A percentile compares a stretch with the other conserved stretches of the same genome.
phyloP scores from a whole-genome alignment of 2,113 vertebrate species.

The Macrotis lagotis region DNA sequence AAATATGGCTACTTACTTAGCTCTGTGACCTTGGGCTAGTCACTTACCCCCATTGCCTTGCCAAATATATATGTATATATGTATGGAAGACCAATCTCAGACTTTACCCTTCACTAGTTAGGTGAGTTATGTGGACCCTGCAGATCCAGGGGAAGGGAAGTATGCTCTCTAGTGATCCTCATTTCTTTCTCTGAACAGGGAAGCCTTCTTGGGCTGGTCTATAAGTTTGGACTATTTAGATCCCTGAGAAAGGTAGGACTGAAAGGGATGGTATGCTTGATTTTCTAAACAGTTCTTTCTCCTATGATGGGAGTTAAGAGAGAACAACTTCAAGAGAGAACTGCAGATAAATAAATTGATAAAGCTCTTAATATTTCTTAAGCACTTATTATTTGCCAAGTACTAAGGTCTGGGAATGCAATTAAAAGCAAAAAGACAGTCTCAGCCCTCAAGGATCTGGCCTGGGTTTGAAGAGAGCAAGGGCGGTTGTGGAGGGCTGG shows the following conservation, averaged over 20 bases:
- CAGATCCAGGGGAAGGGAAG: neutral
- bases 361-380: neutral
- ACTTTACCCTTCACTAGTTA: neutral
- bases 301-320: neutral
- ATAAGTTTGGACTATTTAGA: neutral
- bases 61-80: too few species aligned
- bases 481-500: neutral
- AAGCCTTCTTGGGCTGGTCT: neutral
- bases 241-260: neutral
- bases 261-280: neutral
- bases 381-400: neutral
- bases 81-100: neutral
- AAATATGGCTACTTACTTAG: too few species aligned
- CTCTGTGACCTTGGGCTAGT: too few species aligned
- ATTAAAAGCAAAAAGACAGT: neutral
- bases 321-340: neutral
- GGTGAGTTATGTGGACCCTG: neutral
- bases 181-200: neutral
- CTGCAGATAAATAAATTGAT: neutral
- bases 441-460: neutral
- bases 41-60: too few species aligned
- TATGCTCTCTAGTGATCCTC: neutral
- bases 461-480: too few species aligned
- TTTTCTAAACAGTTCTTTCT: neutral
- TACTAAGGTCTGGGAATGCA: neutral